Base-by-base conservation (phyloP, 2,888 invertebrate genomes). In the Mongoloraphidia duomilia region DNA sequence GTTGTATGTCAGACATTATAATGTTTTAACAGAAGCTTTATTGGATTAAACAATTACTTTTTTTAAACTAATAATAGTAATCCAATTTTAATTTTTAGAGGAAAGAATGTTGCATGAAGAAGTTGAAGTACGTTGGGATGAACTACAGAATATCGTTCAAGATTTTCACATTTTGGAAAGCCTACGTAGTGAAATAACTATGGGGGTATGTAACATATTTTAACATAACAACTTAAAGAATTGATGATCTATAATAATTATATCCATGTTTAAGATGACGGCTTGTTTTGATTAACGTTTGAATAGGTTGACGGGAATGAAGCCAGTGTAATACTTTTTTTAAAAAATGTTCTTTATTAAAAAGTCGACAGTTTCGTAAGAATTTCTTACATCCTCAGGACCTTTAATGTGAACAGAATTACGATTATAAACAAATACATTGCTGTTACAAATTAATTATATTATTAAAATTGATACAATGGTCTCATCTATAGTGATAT, bases 91-190 rank as follows among this genome's bases (percentile, higher is more conserved):
- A 33, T 48, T 49, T 35, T 51, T 65, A 80, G 84, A 85, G 74
- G 82, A 84, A 64, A 81, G 82, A 63, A 74, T 85, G 64, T 67
- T 85, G 0, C 82, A 83, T 55, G 84, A 84, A 63, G 81, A 84
- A 64, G 81, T 84, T 11, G 75, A 80, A 58, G 71, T 84, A 13
- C 79, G 76, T 58, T 82, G 83, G 81, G 78, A 78, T 59, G 80
- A 81, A 55, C 70, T 80, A 9, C 77, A 78, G 60, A 62, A 64
- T 40, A 70, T 72, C 59, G 64, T 76, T n/a, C 70, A 72, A 58
- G 75, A 76, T 58, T 67, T 70, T 34, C 69, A 69, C 54, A 59
- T 72, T 51, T 56, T 76, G 49, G 75, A 76, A 55, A 63, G 65
- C 53, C 58, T 76, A 10, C 67, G 74, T 49, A 59, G 65, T 26